These are phyloP conservation scores for Acipenser ruthenus DNA, from an alignment of 2,797 vertebrate species.

Conservation along the genomic window DNA sequence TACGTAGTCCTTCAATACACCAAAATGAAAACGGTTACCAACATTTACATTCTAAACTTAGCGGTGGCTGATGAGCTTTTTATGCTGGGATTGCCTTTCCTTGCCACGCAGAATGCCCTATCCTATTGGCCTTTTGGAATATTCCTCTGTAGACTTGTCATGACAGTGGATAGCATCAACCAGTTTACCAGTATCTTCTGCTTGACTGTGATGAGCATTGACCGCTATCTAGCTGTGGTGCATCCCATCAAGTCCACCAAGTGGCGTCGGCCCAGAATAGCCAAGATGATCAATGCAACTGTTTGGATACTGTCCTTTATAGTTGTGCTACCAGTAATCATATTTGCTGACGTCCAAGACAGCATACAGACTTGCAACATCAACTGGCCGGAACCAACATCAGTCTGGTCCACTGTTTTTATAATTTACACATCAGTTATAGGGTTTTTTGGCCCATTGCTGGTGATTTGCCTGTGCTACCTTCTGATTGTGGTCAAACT, in stretches of 20 bases:
- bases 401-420: conserved; percentile 82
- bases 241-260: conserved; percentile 82
- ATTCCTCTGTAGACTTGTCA: conserved; percentile 86
- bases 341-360: conserved; percentile 85
- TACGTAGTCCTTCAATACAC: conserved; percentile 82
- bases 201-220: conserved; percentile 90
- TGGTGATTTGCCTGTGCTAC: conserved; percentile 92
- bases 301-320: conserved; percentile 85
- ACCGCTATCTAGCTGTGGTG: conserved; percentile 90
- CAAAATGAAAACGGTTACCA: conserved; percentile 87
- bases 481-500: conserved; percentile 87
- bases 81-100: conserved; percentile 87
- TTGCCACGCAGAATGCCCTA: conserved; percentile 88
- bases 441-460: conserved; percentile 87
- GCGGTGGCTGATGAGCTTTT: conserved; percentile 91
- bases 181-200: conserved; percentile 98
- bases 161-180: conserved; percentile 90
- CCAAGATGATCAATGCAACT: conserved; percentile 76
- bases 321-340: conserved; percentile 86
- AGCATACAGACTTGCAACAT: conserved; percentile 89
- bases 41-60: conserved; percentile 90
- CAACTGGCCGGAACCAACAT: conserved; percentile 87
- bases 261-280: conserved; percentile 84
- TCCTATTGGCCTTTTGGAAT: conserved; percentile 95
- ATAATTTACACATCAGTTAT: conserved; percentile 86